Conservation (phyloP, 2,113 vertebrate genomes). For the Oreochromis tanganicae region DNA sequence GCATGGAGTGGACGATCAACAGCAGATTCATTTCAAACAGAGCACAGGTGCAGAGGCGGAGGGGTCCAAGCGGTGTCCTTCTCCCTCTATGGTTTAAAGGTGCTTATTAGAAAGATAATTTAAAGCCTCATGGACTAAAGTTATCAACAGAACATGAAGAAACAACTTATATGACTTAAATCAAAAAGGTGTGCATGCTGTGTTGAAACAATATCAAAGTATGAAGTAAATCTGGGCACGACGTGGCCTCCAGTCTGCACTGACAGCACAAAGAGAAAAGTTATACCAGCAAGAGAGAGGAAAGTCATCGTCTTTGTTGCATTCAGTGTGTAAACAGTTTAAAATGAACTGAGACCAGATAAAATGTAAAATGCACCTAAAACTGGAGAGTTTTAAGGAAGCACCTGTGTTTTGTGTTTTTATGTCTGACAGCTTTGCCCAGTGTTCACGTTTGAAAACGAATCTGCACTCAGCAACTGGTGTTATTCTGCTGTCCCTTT, state of each 20-base stretch:
- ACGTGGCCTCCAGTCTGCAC: not conserved
- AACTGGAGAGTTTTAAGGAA: accelerated
- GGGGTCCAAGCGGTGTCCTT: too few species aligned
- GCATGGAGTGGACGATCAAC: accelerated
- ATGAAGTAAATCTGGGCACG: accelerated
- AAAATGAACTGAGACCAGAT: not conserved
- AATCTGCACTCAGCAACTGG: not conserved
- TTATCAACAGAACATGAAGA: not conserved
- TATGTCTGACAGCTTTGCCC: accelerated
- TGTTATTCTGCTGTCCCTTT: not conserved
- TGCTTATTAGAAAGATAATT: not conserved
- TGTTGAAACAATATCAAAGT: accelerated
- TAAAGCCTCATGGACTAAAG: not conserved
- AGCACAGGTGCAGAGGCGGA: too few species aligned
- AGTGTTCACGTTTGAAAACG: accelerated
- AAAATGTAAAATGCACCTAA: accelerated
- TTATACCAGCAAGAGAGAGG: accelerated
- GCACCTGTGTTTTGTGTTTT: accelerated
- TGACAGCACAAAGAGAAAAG: not conserved
- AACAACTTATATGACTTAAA: accelerated
- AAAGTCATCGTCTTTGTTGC: not conserved
- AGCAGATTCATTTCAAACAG: not conserved
- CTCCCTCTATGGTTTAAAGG: not conserved
- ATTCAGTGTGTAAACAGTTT: not conserved
- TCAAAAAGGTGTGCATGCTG: accelerated